A percentile compares a stretch with the other conserved stretches of the same genome.
These are phyloP conservation scores for Malurus elegans DNA, from an alignment of 2,113 vertebrate genomes.

Conservation along the genomic window DNA sequence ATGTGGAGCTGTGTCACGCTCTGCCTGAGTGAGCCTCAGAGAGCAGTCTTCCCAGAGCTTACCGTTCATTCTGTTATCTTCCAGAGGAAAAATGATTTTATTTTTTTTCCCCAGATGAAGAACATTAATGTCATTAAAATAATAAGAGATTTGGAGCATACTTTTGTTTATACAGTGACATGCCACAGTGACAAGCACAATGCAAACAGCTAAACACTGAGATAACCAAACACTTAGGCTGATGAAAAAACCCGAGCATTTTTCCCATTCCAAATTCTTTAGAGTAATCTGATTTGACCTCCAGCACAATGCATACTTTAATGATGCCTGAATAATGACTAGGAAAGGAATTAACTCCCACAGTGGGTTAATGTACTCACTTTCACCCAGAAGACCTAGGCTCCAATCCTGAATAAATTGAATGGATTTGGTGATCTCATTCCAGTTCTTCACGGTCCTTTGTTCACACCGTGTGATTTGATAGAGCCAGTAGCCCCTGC, in stretches of 20 bases:
- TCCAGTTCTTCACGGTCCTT: background rate
- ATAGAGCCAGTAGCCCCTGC: background rate
- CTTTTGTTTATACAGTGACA: conserved; percentile 2
- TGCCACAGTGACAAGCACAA: conserved; percentile 45
- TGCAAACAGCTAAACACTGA: conserved; percentile 46
- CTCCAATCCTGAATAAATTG: conserved; percentile 26
- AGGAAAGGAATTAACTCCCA: conserved; percentile 51
- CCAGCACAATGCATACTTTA: conserved; percentile 45
- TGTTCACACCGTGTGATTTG: background rate
- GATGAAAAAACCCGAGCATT: conserved; percentile 2
- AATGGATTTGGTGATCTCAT: conserved; percentile 46
- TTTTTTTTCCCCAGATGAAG: background rate
- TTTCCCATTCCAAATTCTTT: conserved; percentile 62
- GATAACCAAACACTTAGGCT: conserved; percentile 23
- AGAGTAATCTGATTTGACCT: conserved; percentile 57
- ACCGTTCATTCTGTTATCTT: background rate
- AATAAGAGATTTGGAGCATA: conserved; percentile 43
- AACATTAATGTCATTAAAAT: conserved; percentile 28
- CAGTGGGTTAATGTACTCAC: conserved; percentile 2
- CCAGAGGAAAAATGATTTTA: background rate
- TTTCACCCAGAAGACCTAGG: conserved; percentile 33
- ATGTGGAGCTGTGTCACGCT: background rate
- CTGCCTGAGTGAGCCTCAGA: background rate
- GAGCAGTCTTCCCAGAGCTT: background rate
- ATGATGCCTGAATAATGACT: conserved; percentile 40